Conservation (phyloP, 2,113 vertebrate species). For the Pygoscelis adeliae region DNA sequence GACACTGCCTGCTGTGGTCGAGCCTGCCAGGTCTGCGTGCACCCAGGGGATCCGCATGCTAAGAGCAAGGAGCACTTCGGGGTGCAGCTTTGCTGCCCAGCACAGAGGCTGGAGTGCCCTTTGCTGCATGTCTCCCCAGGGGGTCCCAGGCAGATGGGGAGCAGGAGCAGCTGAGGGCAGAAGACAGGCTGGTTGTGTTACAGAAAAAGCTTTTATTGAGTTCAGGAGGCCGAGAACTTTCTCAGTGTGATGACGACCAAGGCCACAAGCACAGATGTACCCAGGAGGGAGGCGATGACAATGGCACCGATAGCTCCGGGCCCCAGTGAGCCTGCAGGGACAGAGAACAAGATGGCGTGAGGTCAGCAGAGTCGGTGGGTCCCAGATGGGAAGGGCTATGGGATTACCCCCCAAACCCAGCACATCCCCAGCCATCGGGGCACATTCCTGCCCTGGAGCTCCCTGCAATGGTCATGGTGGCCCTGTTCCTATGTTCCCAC, state of each 20-base stretch:
- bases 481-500: fast-evolving
- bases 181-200: not conserved
- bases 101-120: not conserved
- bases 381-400: not conserved
- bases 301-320: slow-evolving; percentile 95
- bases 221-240: slow-evolving; percentile 90
- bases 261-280: slow-evolving; percentile 91
- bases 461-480: not conserved
- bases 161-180: not conserved
- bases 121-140: fast-evolving
- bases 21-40: not conserved
- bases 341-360: not conserved
- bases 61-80: fast-evolving
- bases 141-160: fast-evolving
- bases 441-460: fast-evolving
- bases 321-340: slow-evolving; percentile 84
- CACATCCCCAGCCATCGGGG: fast-evolving
- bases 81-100: not conserved
- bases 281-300: slow-evolving; percentile 92
- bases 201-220: slow-evolving; percentile 69
- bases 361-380: not conserved
- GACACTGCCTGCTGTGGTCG: fast-evolving
- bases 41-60: fast-evolving
- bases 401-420: not conserved
- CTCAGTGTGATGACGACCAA: slow-evolving; percentile 91